These are phyloP conservation scores for Orbicella faveolata DNA, from an alignment of 64 coral and sea anemone species.

Conservation along the genomic window DNA sequence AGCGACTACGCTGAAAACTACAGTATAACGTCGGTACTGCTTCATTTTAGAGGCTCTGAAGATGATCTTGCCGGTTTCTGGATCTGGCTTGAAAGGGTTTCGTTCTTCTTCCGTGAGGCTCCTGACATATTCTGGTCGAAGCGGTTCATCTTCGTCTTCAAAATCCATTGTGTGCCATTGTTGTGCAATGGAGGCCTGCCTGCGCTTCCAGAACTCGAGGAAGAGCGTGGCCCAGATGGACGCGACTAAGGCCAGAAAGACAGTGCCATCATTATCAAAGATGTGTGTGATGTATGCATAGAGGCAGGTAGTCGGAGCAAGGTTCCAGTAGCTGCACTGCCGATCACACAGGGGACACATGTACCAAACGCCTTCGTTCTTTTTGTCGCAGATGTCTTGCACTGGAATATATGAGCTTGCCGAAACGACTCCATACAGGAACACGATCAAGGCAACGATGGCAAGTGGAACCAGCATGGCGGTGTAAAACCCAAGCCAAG, in stretches of 20 bases:
- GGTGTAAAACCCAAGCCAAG: constrained; percentile 67
- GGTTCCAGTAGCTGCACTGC: constrained; percentile 61
- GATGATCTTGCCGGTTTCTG: constrained; percentile 62
- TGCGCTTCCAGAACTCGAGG: constrained; percentile 70
- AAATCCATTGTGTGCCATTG: constrained; percentile 66
- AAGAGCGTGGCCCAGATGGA: constrained; percentile 79
- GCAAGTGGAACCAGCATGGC: constrained; percentile 67
- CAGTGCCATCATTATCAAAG: constrained; percentile 67
- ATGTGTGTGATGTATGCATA: constrained; percentile 57
- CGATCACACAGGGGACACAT: constrained; percentile 80
- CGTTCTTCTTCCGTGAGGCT: constrained; percentile 31
- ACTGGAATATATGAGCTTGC: constrained; percentile 35
- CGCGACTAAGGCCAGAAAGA: constrained; percentile 63
- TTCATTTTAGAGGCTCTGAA: constrained; percentile 36
- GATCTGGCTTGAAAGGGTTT: constrained; percentile 45
- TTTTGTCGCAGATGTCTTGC: constrained; percentile 52
- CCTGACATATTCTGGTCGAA: constrained; percentile 58
- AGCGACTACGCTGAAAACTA: constrained; percentile 32
- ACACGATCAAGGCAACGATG: constrained; percentile 51
- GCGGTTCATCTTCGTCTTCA: constrained; percentile 56
- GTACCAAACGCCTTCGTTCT: constrained; percentile 51
- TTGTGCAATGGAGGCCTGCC: constrained; percentile 48
- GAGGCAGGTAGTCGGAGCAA: constrained; percentile 47
- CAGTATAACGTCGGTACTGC: constrained; percentile 32
- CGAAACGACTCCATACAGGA: constrained; percentile 47